Conservation (phyloP, 2,797 vertebrate species). For the Sylvilagus floridanus region DNA sequence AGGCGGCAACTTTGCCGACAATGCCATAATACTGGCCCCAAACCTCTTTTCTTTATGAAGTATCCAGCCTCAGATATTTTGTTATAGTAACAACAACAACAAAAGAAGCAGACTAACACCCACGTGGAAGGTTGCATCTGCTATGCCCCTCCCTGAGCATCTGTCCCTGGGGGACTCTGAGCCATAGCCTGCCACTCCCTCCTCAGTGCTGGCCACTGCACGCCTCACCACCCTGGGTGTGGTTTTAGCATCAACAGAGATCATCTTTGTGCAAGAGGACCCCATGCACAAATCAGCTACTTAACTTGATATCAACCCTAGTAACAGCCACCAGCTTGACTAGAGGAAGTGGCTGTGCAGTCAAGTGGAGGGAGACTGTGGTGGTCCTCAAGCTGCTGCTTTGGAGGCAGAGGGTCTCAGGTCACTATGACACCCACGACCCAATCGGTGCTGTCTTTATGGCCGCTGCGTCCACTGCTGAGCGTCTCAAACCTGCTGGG, state of each 20-base stretch:
- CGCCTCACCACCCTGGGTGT: background rate
- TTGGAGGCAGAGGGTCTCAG: background rate
- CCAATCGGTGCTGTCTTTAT: background rate
- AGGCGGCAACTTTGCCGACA: no score
- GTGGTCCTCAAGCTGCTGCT: background rate
- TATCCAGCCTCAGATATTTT: no score
- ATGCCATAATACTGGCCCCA: no score
- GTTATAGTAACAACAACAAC: no score
- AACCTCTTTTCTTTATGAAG: no score
- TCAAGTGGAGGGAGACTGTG: background rate
- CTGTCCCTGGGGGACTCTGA: background rate
- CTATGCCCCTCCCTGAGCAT: background rate
- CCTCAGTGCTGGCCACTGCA: background rate
- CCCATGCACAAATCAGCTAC: background rate
- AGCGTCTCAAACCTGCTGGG: background rate
- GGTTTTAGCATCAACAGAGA: background rate
- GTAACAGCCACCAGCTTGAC: background rate
- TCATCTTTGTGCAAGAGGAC: background rate
- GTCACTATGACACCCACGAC: background rate
- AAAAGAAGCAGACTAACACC: no score
- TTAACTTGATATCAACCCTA: background rate
- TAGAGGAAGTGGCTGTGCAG: background rate
- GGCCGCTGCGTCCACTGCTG: background rate
- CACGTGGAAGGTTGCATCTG: background rate
- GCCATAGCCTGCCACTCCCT: background rate